Base-by-base conservation (phyloP, 2,113 vertebrate genomes). In the Irena cyanogastra region DNA sequence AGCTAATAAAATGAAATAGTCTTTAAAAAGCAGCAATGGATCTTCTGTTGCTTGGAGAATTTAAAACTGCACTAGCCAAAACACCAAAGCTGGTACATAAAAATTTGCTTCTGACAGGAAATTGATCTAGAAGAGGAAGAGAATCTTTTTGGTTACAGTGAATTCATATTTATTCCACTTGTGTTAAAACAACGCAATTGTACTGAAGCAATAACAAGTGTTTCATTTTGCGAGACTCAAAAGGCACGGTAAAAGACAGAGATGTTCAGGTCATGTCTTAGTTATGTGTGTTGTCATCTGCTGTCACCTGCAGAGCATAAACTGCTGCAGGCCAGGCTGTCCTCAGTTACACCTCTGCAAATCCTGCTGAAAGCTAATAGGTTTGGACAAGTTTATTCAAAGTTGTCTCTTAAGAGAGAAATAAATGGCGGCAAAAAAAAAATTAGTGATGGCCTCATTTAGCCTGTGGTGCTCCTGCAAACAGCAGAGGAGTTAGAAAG, bases 281-380 rank as follows among this genome's bases (percentile, higher is more conserved):
- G 81, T 87, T 64, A 74, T 42, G 18, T 22, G n/a, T 41, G 12
- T 69, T 82, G 87, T 91, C 68, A 2, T 59, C n/a, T 31, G 77
- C 64, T 83, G 64, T 82, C 83, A 70, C 72, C 71, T 49, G n/a
- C 72, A 78, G 53, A 69, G 20, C 23, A 82, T 3, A 31, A 90
- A 95, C 10, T 92, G 69, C 81, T 95, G 47, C 68, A 90, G 91
- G 77, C 78, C 78, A 95, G 52, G 5, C 68, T 94, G 91, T 94
- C 82, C 84, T 93, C 7, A 0, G 39, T 47, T 94, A 87, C 81
- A 94, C 37, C 87, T 92, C 33, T 76, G 70, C 80, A 92, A 75
- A 87, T 60, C 74, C 57, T 84, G 47, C 57, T 82, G 79, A 87
- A 87, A 87, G 66, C 61, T 83, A 89, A 93, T 84, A 79, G 41